Evolutionary conservation across 2,888 invertebrate genomes (phyloP).

Genomic region (Lacanobia wlatinum): DNA sequence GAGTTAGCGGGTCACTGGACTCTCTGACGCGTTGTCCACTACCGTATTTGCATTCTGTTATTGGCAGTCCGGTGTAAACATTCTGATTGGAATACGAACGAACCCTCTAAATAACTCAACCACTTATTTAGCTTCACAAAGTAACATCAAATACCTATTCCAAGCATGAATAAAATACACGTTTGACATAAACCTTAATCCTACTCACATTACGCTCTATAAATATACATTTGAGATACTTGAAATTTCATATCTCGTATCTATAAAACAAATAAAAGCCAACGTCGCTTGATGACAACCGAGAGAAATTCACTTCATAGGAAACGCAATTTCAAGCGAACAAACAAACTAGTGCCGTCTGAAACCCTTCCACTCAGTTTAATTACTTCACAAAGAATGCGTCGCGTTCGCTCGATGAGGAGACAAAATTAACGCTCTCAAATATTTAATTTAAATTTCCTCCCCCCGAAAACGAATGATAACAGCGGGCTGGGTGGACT

Average conservation of each 20-base stretch:
- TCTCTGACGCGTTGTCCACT: constrained; percentile 75
- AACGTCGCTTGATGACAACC: constrained; percentile 78
- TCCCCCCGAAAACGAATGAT: constrained; percentile 88
- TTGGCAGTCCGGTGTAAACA: constrained; percentile 87
- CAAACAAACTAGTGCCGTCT: constrained; percentile 89
- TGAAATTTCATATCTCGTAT: constrained; percentile 64
- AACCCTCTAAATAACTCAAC: constrained; percentile 52
- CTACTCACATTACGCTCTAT: constrained; percentile 53
- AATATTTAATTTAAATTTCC: constrained; percentile 91
- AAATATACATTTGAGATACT: constrained; percentile 48
- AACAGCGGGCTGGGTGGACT: constrained; percentile 82
- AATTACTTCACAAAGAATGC: constrained; percentile 91
- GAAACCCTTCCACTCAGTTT: constrained; percentile 91
- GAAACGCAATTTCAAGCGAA: constrained; percentile 89
- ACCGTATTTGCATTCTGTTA: constrained; percentile 88
- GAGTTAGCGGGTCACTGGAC: constrained; percentile 61
- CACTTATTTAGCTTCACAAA: constrained; percentile 30
- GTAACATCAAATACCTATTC: constrained; percentile 20
- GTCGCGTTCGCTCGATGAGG: constrained; percentile 90
- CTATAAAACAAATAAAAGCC: constrained; percentile 69
- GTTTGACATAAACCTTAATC: constrained; percentile 25
- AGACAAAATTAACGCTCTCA: constrained; percentile 91
- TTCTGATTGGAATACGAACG: constrained; percentile 82
- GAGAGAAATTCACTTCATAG: constrained; percentile 87
- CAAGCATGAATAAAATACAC: constrained; percentile 19